Evolutionary conservation across 2,888 invertebrate genomes (phyloP).

Genomic region (Erannis defoliaria): DNA sequence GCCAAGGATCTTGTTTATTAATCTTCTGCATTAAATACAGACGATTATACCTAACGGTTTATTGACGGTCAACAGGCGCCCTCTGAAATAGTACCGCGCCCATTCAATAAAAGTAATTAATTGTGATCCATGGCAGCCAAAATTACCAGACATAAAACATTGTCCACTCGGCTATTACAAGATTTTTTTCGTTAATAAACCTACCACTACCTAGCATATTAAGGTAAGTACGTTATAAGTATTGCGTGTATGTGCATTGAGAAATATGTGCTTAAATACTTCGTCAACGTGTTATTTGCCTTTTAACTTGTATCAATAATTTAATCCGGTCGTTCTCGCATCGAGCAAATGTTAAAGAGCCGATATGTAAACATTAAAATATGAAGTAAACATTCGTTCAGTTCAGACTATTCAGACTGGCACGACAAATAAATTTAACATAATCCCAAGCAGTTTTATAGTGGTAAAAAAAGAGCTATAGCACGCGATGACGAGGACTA

Average conservation of each 20-base stretch:
- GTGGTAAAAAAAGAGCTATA: constrained; percentile 4
- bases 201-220: not conserved
- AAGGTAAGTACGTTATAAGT: not conserved
- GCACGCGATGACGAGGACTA: constrained; percentile 19
- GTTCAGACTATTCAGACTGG: too few relatives aligned
- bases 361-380: constrained; percentile 54
- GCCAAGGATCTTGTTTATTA: not conserved
- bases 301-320: constrained; percentile 36
- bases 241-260: not conserved
- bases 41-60: not conserved
- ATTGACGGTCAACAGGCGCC: not conserved
- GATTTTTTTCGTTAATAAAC: not conserved
- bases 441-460: constrained; percentile 26
- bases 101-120: constrained; percentile 30
- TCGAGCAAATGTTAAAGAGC: constrained; percentile 55
- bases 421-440: constrained; percentile 53
- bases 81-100: constrained; percentile 24
- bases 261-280: not conserved
- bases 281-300: constrained; percentile 31
- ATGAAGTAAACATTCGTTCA: constrained; percentile 60
- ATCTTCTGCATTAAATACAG: too few relatives aligned
- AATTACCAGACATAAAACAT: constrained; percentile 6
- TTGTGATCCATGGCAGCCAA: constrained; percentile 7
- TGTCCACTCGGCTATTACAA: not conserved
- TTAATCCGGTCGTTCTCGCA: constrained; percentile 43